Conservation (phyloP, 2,888 invertebrate genomes). For the Byasa hedistus region DNA sequence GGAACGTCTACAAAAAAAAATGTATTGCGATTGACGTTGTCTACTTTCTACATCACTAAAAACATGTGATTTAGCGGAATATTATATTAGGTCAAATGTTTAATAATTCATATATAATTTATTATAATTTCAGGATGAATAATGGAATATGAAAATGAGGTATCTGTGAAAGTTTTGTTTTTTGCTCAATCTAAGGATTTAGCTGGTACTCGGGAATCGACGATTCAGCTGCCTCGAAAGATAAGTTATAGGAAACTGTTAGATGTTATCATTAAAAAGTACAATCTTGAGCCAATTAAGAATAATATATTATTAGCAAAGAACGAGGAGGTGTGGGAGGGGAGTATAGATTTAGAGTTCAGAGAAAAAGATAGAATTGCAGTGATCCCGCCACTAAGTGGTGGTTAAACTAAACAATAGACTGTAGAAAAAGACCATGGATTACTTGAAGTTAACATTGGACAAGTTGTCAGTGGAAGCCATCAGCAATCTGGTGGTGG, state of each 20-base stretch:
- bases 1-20: no score
- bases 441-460: slow-evolving; percentile 84
- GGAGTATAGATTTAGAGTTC: slow-evolving; percentile 77
- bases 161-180: slow-evolving; percentile 87
- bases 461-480: slow-evolving; percentile 84
- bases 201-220: slow-evolving; percentile 81
- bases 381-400: slow-evolving; percentile 96
- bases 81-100: no score
- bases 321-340: slow-evolving; percentile 88
- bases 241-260: slow-evolving; percentile 81
- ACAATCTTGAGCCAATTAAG: slow-evolving; percentile 83
- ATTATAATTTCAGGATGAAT: slow-evolving; percentile 50
- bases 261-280: slow-evolving; percentile 80
- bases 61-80: no score
- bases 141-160: slow-evolving; percentile 71
- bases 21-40: no score
- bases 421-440: slow-evolving; percentile 71
- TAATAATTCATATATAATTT: background rate
- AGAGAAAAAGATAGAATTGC: slow-evolving; percentile 90
- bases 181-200: slow-evolving; percentile 95
- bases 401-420: slow-evolving; percentile 82
- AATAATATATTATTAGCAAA: slow-evolving; percentile 88
- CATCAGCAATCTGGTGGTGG: slow-evolving; percentile 83
- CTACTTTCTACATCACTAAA: no score
- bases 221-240: slow-evolving; percentile 72